Evolutionary conservation across 2,888 invertebrate genomes (phyloP).

Genomic region (Phengaris arion): DNA sequence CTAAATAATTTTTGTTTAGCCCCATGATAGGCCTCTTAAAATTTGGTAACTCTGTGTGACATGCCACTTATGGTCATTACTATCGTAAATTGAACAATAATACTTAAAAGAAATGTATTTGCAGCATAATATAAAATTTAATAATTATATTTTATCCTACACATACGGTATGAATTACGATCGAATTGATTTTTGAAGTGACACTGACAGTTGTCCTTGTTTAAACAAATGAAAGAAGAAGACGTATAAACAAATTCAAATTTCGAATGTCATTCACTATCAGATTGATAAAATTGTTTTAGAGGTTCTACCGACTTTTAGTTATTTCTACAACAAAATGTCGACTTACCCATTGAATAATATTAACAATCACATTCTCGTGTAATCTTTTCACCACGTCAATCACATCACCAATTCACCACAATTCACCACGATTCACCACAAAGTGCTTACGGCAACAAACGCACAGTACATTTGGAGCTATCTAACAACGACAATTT

Average conservation of each 20-base stretch:
- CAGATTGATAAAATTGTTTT: neutral
- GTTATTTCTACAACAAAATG: neutral
- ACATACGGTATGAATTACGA: too few species aligned
- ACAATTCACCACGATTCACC: constrained; percentile 4
- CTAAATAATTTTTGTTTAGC: too few species aligned
- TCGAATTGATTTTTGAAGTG: neutral
- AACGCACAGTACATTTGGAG: constrained; percentile 20
- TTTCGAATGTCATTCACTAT: neutral
- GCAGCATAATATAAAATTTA: too few species aligned
- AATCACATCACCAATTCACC: constrained; percentile 29
- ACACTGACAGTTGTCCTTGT: neutral
- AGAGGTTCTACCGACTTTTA: neutral
- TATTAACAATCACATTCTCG: constrained; percentile 15
- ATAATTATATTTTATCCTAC: too few species aligned
- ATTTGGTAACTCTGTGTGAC: too few species aligned
- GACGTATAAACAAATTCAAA: neutral
- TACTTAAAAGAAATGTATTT: too few species aligned
- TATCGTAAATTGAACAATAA: too few species aligned
- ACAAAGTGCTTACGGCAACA: constrained; percentile 22
- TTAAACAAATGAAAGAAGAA: neutral
- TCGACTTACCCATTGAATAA: constrained; percentile 18
- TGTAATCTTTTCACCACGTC: neutral
- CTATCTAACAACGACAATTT: constrained; percentile 35
- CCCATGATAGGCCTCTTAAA: too few species aligned
- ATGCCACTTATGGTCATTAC: too few species aligned